Conservation (phyloP, 2,113 vertebrate species). For the human region DNA sequence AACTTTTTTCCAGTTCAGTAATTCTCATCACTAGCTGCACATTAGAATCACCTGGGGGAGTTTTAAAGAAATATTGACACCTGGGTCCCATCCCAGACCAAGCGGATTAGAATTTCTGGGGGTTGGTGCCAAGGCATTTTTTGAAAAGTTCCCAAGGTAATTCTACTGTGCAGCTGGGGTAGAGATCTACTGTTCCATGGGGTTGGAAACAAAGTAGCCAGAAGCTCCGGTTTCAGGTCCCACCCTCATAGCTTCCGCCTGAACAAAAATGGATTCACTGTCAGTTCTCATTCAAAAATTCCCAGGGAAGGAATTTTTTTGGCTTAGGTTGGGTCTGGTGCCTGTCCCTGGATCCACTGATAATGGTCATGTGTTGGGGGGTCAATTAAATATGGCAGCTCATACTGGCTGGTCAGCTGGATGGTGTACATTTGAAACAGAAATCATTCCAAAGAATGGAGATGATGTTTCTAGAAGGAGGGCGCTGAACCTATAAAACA, state of each 20-base stretch:
- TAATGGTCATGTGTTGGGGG: background rate
- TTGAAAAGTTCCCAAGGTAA: background rate
- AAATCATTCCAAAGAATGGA: conserved; percentile 5
- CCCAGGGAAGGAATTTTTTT: background rate
- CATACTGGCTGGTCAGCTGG: background rate
- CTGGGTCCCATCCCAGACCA: background rate
- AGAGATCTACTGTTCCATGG: background rate
- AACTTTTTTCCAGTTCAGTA: background rate
- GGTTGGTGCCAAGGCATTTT: background rate
- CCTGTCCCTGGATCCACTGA: background rate
- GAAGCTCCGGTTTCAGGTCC: background rate
- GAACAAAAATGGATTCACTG: background rate
- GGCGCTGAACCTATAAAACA: background rate
- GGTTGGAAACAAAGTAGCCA: background rate
- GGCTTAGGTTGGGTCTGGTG: background rate
- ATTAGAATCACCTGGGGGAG: background rate
- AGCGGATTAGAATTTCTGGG: background rate
- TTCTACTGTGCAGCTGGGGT: background rate
- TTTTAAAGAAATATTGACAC: conserved; percentile 40
- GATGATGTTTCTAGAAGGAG: background rate
- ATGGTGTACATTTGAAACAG: background rate
- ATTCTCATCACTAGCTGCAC: background rate
- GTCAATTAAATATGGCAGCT: background rate
- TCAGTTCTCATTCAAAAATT: background rate
- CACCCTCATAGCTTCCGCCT: background rate